Evolutionary conservation across 2,888 invertebrate species (phyloP).

Genomic region (Epistrophe grossulariae): DNA sequence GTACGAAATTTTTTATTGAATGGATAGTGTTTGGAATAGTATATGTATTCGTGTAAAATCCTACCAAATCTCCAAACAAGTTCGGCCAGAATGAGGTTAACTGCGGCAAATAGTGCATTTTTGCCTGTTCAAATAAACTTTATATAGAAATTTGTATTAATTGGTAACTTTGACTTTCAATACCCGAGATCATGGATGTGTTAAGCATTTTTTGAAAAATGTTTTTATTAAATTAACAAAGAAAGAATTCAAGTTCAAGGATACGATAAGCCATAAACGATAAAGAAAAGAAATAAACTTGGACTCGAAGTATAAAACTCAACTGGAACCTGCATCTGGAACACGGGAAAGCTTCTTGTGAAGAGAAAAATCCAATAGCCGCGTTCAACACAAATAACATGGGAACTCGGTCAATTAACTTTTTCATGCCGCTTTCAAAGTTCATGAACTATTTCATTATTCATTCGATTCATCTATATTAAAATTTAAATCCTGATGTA

Average conservation of each 20-base stretch:
- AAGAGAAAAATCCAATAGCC: too few species aligned
- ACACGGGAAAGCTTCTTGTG: too few species aligned
- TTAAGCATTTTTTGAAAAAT: not conserved
- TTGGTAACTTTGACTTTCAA: not conserved
- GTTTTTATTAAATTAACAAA: too few species aligned
- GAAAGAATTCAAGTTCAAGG: not conserved
- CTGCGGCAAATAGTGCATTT: slow-evolving; percentile 23
- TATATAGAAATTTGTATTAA: not conserved
- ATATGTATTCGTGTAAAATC: slow-evolving; percentile 73
- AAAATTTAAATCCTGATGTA: too few species aligned
- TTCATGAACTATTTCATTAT: too few species aligned
- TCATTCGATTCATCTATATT: too few species aligned
- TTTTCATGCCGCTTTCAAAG: too few species aligned
- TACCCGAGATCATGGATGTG: slow-evolving; percentile 22
- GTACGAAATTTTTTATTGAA: slow-evolving; percentile 72
- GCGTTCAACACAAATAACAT: too few species aligned
- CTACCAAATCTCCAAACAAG: slow-evolving; percentile 72
- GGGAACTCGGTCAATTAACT: too few species aligned
- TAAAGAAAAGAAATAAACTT: too few species aligned
- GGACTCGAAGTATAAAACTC: too few species aligned
- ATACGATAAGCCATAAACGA: not conserved
- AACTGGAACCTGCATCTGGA: too few species aligned
- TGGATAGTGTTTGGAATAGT: slow-evolving; percentile 77
- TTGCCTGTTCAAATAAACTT: slow-evolving; percentile 9
- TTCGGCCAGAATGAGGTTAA: slow-evolving; percentile 76